Conservation (phyloP, 1,140 invertebrate species). For the Ips typographus region DNA sequence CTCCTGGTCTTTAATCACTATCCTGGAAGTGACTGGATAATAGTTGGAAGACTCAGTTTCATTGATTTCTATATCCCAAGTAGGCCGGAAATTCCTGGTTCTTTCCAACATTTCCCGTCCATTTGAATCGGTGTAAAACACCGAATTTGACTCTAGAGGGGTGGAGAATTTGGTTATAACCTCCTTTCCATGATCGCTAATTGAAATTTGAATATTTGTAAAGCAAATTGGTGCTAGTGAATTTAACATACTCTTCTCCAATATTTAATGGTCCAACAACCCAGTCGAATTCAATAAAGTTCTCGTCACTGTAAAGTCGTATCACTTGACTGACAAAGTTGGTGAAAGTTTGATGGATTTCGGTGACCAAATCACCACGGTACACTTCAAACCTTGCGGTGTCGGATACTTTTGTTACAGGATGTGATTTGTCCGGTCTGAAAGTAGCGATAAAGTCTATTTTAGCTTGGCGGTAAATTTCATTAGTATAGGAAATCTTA, state of each 20-base stretch:
- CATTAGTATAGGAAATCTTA: slow-evolving; percentile 80
- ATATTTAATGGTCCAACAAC: slow-evolving; percentile 81
- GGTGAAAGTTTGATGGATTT: slow-evolving; percentile 74
- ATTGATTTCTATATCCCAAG: slow-evolving; percentile 66
- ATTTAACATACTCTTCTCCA: background rate
- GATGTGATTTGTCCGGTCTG: background rate
- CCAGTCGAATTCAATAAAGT: slow-evolving; percentile 86
- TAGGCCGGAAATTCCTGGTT: slow-evolving; percentile 68
- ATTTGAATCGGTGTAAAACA: slow-evolving; percentile 94
- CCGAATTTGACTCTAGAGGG: slow-evolving; percentile 62
- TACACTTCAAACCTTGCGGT: slow-evolving; percentile 59
- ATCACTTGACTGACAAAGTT: slow-evolving; percentile 83
- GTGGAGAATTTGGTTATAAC: slow-evolving; percentile 71
- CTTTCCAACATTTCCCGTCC: slow-evolving; percentile 65
- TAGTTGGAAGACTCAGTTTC: slow-evolving; percentile 85
- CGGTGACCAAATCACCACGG: slow-evolving; percentile 72
- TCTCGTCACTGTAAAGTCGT: slow-evolving; percentile 65
- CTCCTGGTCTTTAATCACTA: slow-evolving; percentile 64
- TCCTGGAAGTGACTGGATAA: slow-evolving; percentile 87
- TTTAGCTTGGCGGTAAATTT: slow-evolving; percentile 35
- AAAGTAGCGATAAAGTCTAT: too few species aligned
- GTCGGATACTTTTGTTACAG: slow-evolving; percentile 44
- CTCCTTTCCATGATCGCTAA: slow-evolving; percentile 69
- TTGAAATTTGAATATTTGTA: background rate
- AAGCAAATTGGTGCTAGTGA: background rate